phyloP scores from a whole-genome alignment of 2,113 vertebrate species.

The Tupaia chinensis region DNA sequence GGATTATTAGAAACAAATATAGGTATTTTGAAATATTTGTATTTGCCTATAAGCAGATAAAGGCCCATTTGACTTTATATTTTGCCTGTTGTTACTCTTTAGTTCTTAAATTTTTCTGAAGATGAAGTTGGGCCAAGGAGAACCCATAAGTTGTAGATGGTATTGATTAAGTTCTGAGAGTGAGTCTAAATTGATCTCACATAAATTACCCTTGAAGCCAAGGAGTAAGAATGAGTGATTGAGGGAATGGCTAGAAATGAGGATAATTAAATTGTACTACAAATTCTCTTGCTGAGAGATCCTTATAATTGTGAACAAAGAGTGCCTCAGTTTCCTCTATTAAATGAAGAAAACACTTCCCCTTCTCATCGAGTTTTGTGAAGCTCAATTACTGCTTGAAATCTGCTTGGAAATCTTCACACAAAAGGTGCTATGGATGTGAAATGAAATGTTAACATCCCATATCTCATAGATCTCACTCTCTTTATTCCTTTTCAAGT shows the following conservation, averaged over 20 bases:
- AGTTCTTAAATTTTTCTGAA: constrained; percentile 59
- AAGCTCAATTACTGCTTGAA: constrained; percentile 54
- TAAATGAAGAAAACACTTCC: not conserved
- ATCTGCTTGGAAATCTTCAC: constrained; percentile 63
- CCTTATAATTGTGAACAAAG: not conserved
- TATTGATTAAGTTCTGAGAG: constrained; percentile 75
- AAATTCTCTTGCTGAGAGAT: not conserved
- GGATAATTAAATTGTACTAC: constrained; percentile 65
- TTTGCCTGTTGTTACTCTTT: constrained; percentile 40
- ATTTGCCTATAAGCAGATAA: not conserved
- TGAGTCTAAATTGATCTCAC: constrained; percentile 76
- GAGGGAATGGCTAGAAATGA: constrained; percentile 47
- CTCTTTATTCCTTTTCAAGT: constrained; percentile 68
- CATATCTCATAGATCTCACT: constrained; percentile 54
- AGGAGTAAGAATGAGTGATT: constrained; percentile 66
- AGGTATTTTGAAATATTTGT: constrained; percentile 9
- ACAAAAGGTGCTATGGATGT: constrained; percentile 56
- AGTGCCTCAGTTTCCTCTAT: constrained; percentile 66
- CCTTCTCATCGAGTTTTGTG: constrained; percentile 32
- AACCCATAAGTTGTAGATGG: constrained; percentile 60
- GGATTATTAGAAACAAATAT: not conserved
- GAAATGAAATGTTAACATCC: constrained; percentile 63
- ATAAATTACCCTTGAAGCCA: constrained; percentile 78
- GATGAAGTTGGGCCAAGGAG: constrained; percentile 40
- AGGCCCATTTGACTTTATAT: constrained; percentile 11